Base-by-base conservation (phyloP, 2,888 invertebrate species). In the Mythimna vitellina region DNA sequence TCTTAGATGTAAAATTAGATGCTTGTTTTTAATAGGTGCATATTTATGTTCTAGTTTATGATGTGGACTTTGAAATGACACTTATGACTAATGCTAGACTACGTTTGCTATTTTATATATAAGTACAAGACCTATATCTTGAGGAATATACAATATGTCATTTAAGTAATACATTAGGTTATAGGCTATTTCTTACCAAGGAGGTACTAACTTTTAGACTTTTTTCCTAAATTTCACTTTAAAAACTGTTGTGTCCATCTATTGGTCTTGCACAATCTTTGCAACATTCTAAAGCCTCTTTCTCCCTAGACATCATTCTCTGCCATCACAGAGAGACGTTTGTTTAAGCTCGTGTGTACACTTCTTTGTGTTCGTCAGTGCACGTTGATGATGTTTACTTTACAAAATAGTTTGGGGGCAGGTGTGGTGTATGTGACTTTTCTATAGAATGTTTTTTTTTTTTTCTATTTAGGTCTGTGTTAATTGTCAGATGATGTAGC, bases 351-450 rank as follows among this genome's bases (percentile, higher is more conserved):
- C 14, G 10, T 65, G 78, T 73, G 42, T 61, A 73, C 62, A 38
- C 63, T 51, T 51, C 73, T 78, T 81, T 83, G 80, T 80, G 73
- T 77, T 62, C 62, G 42, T 29, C 70, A 60, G 32, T 75, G 58
- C 71, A 76, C 75, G 62, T 68, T 84, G 73, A 84, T 81, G 75
- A 72, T 86, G 86, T 89, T 87, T 89, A 80, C 72, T 76, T 82
- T 85, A 66, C 77, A 76, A 80, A 88, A 87, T 85, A 82, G 83
- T 87, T 86, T 84, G 82, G 70, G 70, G 64, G 72, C 73, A 80
- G 82, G 67, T 78, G 67, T 70, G 25, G 54, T 61, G 22, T 51
- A 38, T 32, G 35, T 54, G 54, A 0, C n/a, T 54, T 70, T 68
- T 51, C 62, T 63, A 56, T 51, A 4, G 10, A 69, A 67, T 49